Percentiles rank a stretch among this genome's conserved stretches.
Conservation (phyloP, 2,113 vertebrate genomes). For the Parotia lawesii region DNA sequence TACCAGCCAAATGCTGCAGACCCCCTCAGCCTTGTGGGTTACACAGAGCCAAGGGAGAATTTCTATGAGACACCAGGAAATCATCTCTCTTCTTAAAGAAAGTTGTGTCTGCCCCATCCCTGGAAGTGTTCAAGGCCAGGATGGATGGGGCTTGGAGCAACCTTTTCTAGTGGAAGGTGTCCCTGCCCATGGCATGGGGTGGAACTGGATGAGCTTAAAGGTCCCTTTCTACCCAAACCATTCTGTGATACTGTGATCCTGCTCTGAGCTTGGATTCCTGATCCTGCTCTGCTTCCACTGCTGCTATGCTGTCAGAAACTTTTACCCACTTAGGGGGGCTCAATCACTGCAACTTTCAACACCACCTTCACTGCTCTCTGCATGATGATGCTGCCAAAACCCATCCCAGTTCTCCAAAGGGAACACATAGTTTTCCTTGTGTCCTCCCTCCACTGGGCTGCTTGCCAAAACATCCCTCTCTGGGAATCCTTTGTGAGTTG, state of each 20-base stretch:
- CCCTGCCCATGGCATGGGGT: background rate
- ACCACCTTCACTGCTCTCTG: background rate
- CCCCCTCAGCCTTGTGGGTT: background rate
- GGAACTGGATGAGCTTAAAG: background rate
- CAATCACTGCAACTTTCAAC: background rate
- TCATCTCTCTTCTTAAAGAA: background rate
- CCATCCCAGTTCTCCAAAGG: background rate
- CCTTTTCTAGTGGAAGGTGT: background rate
- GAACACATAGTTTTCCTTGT: background rate
- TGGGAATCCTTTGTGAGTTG: constrained; percentile 29
- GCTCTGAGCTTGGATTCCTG: background rate
- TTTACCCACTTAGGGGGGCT: background rate
- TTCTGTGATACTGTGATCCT: background rate
- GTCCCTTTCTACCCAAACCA: background rate
- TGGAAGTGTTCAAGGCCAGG: background rate
- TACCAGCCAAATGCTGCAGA: background rate
- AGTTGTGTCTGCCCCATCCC: background rate
- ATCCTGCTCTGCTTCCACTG: background rate
- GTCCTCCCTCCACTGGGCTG: background rate
- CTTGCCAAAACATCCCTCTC: constrained; percentile 20
- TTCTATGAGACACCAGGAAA: background rate
- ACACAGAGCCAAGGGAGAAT: background rate
- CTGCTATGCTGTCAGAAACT: background rate
- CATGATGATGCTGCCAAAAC: background rate
- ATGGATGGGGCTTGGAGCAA: background rate